These are phyloP conservation scores for Tachina lurida DNA, from an alignment of 2,888 invertebrate genomes.

Conservation along the genomic window DNA sequence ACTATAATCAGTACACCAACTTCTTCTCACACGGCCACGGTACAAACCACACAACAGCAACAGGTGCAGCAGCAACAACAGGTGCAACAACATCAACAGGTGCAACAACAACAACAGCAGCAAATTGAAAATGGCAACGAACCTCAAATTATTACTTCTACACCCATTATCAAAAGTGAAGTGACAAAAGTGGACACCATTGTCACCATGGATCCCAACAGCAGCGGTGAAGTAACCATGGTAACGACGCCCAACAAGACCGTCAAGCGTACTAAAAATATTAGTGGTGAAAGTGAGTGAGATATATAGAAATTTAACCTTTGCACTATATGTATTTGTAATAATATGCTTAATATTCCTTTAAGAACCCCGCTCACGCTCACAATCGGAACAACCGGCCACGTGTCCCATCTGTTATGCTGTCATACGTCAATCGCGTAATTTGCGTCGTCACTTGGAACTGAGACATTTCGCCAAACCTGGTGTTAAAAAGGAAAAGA, in stretches of 20 bases:
- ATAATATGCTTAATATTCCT: not conserved
- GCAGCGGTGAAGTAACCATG: slow-evolving; percentile 72
- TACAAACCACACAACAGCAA: slow-evolving; percentile 71
- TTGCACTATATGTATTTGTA: not conserved
- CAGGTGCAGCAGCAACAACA: slow-evolving; percentile 72
- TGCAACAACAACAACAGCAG: slow-evolving; percentile 72
- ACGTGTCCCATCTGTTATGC: slow-evolving; percentile 86
- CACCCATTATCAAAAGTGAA: slow-evolving; percentile 81
- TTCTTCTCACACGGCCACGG: slow-evolving; percentile 76
- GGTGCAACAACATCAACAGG: slow-evolving; percentile 70
- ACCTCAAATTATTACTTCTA: slow-evolving; percentile 77
- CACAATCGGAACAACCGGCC: slow-evolving; percentile 86
- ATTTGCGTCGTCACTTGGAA: slow-evolving; percentile 85
- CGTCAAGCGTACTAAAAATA: slow-evolving; percentile 70
- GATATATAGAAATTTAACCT: not conserved
- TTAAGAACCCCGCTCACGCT: slow-evolving; percentile 84
- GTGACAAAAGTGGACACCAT: slow-evolving; percentile 80
- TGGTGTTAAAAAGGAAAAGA: slow-evolving; percentile 82
- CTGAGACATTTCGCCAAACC: slow-evolving; percentile 83
- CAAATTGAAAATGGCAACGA: slow-evolving; percentile 79
- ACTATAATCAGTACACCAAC: slow-evolving; percentile 81
- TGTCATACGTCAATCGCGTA: slow-evolving; percentile 85
- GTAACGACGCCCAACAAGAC: slow-evolving; percentile 74
- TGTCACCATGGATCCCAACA: slow-evolving; percentile 80
- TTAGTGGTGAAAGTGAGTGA: slow-evolving; percentile 70